Conservation (phyloP, 2,113 vertebrate species). For the Phyllopteryx taeniolatus region DNA sequence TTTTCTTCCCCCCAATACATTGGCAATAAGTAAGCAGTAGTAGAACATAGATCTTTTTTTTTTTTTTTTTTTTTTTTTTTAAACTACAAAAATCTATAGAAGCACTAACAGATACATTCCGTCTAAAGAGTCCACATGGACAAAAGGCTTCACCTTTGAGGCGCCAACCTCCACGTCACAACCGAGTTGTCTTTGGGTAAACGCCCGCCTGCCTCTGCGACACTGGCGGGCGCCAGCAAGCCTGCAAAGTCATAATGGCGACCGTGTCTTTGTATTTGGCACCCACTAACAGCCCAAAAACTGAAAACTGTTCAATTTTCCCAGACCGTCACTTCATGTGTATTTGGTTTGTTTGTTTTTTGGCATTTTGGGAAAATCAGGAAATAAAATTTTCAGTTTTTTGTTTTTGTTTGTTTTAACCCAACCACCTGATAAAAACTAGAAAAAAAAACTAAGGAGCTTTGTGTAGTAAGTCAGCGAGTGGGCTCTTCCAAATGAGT, state of each 20-base stretch:
- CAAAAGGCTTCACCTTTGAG: slow-evolving; percentile 62
- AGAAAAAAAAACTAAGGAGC: slow-evolving; percentile 67
- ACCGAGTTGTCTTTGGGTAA: slow-evolving; percentile 68
- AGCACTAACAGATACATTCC: slow-evolving; percentile 83
- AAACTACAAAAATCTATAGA: slow-evolving; percentile 81
- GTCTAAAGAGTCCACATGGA: slow-evolving; percentile 76
- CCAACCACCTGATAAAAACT: slow-evolving; percentile 84
- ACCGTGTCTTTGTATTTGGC: neutral
- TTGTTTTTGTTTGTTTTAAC: slow-evolving; percentile 39
- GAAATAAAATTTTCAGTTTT: slow-evolving; percentile 83
- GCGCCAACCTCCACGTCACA: slow-evolving; percentile 48
- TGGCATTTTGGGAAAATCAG: slow-evolving; percentile 78
- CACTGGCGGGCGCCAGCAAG: slow-evolving; percentile 46
- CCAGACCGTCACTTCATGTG: slow-evolving; percentile 2
- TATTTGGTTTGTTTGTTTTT: slow-evolving; percentile 72
- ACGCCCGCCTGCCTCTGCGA: slow-evolving; percentile 18
- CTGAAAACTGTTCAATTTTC: slow-evolving; percentile 4
- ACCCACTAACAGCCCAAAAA: slow-evolving; percentile 4
- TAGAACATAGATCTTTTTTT: slow-evolving; percentile 81
- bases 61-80: slow-evolving; percentile 45
- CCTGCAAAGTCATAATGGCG: neutral
- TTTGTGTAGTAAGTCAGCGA: slow-evolving; percentile 74
- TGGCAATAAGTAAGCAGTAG: slow-evolving; percentile 81
- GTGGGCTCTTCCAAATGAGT: slow-evolving; percentile 74
- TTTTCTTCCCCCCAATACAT: slow-evolving; percentile 76